Evolutionary conservation across 1,140 invertebrate species (phyloP).

Genomic region (Aphelinus atriplicis): DNA sequence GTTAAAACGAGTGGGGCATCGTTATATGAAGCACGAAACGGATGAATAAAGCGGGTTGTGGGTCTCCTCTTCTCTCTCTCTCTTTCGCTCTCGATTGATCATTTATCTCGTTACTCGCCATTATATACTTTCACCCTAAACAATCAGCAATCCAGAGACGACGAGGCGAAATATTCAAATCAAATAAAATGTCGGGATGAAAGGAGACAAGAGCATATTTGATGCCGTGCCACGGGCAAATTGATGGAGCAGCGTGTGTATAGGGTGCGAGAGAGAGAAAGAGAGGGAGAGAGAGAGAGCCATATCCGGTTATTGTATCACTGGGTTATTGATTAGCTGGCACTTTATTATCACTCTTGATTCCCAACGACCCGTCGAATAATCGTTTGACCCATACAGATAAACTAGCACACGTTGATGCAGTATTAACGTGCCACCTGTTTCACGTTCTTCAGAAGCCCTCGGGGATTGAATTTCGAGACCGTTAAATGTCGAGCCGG

Average conservation of each 20-base stretch:
- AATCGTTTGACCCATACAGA: conserved; percentile 18
- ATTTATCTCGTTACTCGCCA: too few relatives aligned
- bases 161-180: neutral
- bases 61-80: too few relatives aligned
- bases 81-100: too few relatives aligned
- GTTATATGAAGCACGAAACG: too few relatives aligned
- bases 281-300: too few relatives aligned
- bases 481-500: conserved; percentile 30
- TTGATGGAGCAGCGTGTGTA: neutral
- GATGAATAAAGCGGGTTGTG: too few relatives aligned
- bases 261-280: too few relatives aligned
- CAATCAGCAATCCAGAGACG: neutral
- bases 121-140: too few relatives aligned
- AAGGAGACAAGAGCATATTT: neutral
- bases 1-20: too few relatives aligned
- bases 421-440: conserved; percentile 38
- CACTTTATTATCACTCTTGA: conserved; percentile 31
- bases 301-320: conserved; percentile 19
- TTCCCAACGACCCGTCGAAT: conserved; percentile 21
- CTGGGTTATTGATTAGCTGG: conserved; percentile 22
- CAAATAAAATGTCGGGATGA: neutral
- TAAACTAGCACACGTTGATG: conserved; percentile 6
- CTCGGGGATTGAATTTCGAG: conserved; percentile 38
- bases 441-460: conserved; percentile 39
- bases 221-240: neutral